Base-by-base conservation (phyloP, 2,113 vertebrate species). In the Hemichromis elongatus region DNA sequence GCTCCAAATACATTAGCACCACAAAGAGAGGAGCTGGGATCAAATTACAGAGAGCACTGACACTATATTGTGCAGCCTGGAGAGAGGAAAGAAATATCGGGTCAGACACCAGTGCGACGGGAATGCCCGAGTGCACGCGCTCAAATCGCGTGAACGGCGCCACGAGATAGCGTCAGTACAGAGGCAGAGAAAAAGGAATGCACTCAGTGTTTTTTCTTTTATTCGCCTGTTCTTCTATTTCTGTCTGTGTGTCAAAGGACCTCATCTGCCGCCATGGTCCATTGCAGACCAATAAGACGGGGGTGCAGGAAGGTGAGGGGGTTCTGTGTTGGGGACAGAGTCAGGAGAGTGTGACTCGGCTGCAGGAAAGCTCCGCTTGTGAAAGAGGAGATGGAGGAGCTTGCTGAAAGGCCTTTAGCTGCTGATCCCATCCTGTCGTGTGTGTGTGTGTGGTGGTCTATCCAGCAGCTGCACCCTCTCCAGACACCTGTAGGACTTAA, bases 1-100 rank as follows among this genome's bases (percentile, higher is more conserved):
- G 86, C 78, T 89, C 73, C 63, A 90, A 84, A 90, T 85, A 93
- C 94, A 94, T 94, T 92, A 93, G 91, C 90, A 89, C 84, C 90
- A 95, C 92, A 94, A 92, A 94, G 93, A 93, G 88, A 87, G 35
- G 82, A 88, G 85, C 57, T 68, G 21, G 88, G 88, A 88, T 95
- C 87, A 26, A 81, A 73, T 93, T 93, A 91, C 91, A 13, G 80
- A 81, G 70, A 88, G 84, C 80, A 63, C 54, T 78, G 84, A 83
- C 81, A 40, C 89, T 61, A 50, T 10, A 84, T 78, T 83, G 73
- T 91, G 81, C 50, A 68, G 47, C 50, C 83, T 70, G 79, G 55
- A 61, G 40, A 50, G 45, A 16, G 21, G 14, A 30, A 68, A 57
- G 24, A 47, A 9, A 61, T n/a, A 80, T 75, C 50, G 68, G 81